These are phyloP conservation scores for Venustoraphidia nigricollis DNA, from an alignment of 2,888 invertebrate species.

Conservation along the genomic window DNA sequence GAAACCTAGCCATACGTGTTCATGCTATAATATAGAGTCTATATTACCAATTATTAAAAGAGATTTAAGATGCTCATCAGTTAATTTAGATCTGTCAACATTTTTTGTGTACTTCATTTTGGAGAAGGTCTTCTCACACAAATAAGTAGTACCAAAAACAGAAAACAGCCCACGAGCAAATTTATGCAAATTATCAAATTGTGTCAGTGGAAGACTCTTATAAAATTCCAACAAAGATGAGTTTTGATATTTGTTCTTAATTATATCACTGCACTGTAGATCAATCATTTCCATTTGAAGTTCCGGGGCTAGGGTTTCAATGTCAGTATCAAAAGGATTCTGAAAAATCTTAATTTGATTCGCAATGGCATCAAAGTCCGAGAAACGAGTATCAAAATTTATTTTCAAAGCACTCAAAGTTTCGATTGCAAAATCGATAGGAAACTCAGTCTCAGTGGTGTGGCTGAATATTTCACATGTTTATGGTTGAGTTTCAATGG, in stretches of 20 bases:
- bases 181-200: conserved; percentile 14
- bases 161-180: conserved; percentile 12
- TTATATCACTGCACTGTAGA: conserved; percentile 12
- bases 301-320: conserved; percentile 12
- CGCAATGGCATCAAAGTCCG: conserved; percentile 12
- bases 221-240: too few relatives aligned
- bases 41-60: too few relatives aligned
- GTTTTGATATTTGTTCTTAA: conserved; percentile 12
- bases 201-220: conserved; percentile 13
- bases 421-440: conserved; percentile 15
- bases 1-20: too few relatives aligned
- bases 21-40: too few relatives aligned
- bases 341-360: conserved; percentile 12
- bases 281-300: conserved; percentile 14
- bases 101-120: conserved; percentile 12
- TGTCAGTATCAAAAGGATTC: conserved; percentile 12
- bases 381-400: conserved; percentile 15
- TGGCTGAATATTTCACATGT: conserved; percentile 15
- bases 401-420: conserved; percentile 14
- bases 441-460: conserved; percentile 14
- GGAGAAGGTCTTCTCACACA: conserved; percentile 11
- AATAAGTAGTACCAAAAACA: conserved; percentile 10
- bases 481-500: too few relatives aligned
- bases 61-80: too few relatives aligned
- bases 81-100: too few relatives aligned